phyloP scores from a whole-genome alignment of 1,140 invertebrate species.

The Tribolium madens region DNA sequence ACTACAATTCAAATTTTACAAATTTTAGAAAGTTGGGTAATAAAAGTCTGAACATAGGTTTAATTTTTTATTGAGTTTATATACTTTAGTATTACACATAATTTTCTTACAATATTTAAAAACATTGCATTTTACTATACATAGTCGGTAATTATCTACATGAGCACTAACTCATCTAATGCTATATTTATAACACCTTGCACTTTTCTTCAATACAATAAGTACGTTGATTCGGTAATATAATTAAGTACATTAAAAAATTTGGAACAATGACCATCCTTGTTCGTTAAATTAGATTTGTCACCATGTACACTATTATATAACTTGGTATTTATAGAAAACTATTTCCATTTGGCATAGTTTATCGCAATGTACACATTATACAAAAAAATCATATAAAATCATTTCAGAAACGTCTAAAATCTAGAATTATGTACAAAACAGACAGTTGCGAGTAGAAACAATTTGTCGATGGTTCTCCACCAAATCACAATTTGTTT shows the following conservation, averaged over 20 bases:
- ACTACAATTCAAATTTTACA: neutral
- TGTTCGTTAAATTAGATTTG: slow-evolving; percentile 17
- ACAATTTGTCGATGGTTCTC: neutral
- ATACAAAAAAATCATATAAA: slow-evolving; percentile 33
- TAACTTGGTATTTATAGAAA: slow-evolving; percentile 41
- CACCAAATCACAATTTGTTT: slow-evolving; percentile 8
- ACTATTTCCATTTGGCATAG: slow-evolving; percentile 44
- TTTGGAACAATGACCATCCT: slow-evolving; percentile 35
- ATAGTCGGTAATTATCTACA: slow-evolving; percentile 29
- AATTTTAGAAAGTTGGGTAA: neutral
- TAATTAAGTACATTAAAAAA: slow-evolving; percentile 41
- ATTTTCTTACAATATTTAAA: slow-evolving; percentile 49
- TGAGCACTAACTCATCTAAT: slow-evolving; percentile 8
- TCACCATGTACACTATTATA: slow-evolving; percentile 26
- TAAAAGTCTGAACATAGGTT: neutral
- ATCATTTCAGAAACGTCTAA: slow-evolving; percentile 2
- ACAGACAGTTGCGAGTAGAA: slow-evolving; percentile 26
- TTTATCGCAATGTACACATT: slow-evolving; percentile 27
- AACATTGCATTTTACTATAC: slow-evolving; percentile 48
- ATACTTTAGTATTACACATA: slow-evolving; percentile 46
- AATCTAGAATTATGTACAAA: slow-evolving; percentile 16
- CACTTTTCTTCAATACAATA: slow-evolving; percentile 40
- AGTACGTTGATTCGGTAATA: slow-evolving; percentile 37
- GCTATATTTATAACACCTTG: slow-evolving; percentile 26
- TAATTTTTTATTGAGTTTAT: slow-evolving; percentile 42